Evolutionary conservation across 2,888 invertebrate genomes (phyloP), one percentile per base, ranked within the genome.

Genomic region (Ligdia adustata): DNA sequence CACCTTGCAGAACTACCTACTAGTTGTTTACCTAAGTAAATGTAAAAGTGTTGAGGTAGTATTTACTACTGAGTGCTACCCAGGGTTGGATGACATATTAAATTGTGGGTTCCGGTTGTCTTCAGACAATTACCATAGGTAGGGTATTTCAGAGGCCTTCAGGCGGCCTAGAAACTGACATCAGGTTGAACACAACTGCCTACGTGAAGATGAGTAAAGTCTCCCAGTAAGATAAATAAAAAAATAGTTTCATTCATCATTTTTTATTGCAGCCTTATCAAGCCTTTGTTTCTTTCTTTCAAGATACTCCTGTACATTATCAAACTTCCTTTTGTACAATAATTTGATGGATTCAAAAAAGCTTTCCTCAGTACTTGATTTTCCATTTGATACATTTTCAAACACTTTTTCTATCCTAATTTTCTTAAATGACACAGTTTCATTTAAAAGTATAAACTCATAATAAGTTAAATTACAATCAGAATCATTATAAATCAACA

Each of bases 281-380:
- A 95, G 80, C 64, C 96, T 91, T 60, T 91, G 91, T 67, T 93
- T 95, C 74, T 96, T 96, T 57, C 93, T 92, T 75, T 94, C 94
- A 68, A 94, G 92, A 80, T 96, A 96, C 64, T 95, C 95, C 72
- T 94, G 93, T 4, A 95, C 92, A 90, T 95, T 95, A 75, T 96
- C 95, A 86, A 92, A 95, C 67, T 93, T 95, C 63, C 94, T 92
- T 78, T 96, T 96, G 65, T 94, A 96, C 62, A 95, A 91, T 41
- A 92, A 72, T 43, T 92, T 92, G 29, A 93, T 84, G 4, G 67
- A 60, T 29, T 83, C 79, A 53, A 77, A 64, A 56, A 62, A 64
- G 61, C 64, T 71, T 46, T 64, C 62, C 9, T 52, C 52, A 59
- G 15, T 27, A 20, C 46, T 53, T 22, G 34, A 7, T 5, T 22